Conservation (phyloP, 2,113 vertebrate genomes). For the Sebastes schlegelii region DNA sequence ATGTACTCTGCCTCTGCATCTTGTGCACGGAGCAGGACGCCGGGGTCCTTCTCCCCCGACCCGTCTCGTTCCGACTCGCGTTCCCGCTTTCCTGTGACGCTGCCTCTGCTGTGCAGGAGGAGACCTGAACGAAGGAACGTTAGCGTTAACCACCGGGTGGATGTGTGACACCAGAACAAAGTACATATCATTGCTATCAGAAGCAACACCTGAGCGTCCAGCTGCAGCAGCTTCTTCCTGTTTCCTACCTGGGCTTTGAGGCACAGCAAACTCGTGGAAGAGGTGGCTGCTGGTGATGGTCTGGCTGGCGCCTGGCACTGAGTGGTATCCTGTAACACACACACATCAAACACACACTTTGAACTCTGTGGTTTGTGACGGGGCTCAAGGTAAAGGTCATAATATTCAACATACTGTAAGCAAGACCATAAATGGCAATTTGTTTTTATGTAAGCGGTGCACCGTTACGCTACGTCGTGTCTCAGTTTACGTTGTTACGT, state of each 20-base stretch:
- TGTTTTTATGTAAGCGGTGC: too few relatives aligned
- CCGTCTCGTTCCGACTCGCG: slow-evolving; percentile 77
- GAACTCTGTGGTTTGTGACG: neutral
- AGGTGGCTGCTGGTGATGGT: slow-evolving; percentile 65
- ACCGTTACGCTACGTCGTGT: too few relatives aligned
- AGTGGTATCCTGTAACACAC: slow-evolving; percentile 70
- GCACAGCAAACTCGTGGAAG: slow-evolving; percentile 80
- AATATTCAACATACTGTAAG: too few relatives aligned
- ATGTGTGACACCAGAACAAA: neutral
- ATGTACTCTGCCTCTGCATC: slow-evolving; percentile 78
- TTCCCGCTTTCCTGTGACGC: slow-evolving; percentile 79
- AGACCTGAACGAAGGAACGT: slow-evolving; percentile 54
- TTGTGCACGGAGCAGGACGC: slow-evolving; percentile 74
- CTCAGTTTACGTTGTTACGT: too few relatives aligned
- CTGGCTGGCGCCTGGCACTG: slow-evolving; percentile 72
- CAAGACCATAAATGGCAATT: too few relatives aligned
- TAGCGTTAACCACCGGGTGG: accelerated
- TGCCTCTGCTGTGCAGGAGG: slow-evolving; percentile 66
- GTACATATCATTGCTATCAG: too few relatives aligned
- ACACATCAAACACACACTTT: neutral
- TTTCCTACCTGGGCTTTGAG: slow-evolving; percentile 77
- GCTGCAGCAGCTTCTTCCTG: neutral
- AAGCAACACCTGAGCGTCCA: neutral
- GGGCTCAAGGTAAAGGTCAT: too few relatives aligned
- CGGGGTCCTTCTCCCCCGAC: slow-evolving; percentile 65